phyloP scores from a whole-genome alignment of 2,888 invertebrate genomes.

The Lamellibrachia satsuma region DNA sequence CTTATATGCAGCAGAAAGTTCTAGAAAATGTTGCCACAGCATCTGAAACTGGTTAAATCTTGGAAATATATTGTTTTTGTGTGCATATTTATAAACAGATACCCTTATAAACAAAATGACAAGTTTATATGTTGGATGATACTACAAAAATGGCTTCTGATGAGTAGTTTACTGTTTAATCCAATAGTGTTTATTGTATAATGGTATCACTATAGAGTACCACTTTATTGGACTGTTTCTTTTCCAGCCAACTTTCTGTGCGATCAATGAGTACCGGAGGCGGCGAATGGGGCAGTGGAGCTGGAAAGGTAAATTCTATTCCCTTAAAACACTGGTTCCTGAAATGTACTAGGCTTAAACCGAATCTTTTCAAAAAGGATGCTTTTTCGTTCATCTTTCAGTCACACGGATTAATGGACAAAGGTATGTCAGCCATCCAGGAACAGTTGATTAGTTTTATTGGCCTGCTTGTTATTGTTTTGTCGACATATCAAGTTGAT shows the following conservation, averaged over 20 bases:
- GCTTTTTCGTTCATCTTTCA: too few species aligned
- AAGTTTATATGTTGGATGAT: too few species aligned
- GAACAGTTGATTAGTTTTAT: not conserved
- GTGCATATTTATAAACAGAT: not conserved
- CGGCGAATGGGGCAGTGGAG: conserved; percentile 36
- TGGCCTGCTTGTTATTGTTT: not conserved
- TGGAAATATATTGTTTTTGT: not conserved
- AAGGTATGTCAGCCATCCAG: too few species aligned
- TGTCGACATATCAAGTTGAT: not conserved
- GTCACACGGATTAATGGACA: too few species aligned
- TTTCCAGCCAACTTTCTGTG: not conserved
- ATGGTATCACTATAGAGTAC: not conserved
- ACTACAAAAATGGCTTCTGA: not conserved
- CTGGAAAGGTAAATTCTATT: conserved; percentile 39
- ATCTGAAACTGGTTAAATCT: not conserved
- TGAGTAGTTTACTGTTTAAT: not conserved
- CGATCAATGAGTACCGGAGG: not conserved
- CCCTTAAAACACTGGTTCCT: not conserved
- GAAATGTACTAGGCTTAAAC: not conserved
- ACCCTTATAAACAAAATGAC: too few species aligned
- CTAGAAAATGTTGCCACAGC: not conserved
- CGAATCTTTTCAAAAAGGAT: not conserved
- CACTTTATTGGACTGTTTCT: not conserved
- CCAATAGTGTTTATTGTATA: not conserved
- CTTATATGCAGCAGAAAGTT: too few species aligned